Conservation (phyloP, 2,797 vertebrate species). For the Dryobates pubescens region DNA sequence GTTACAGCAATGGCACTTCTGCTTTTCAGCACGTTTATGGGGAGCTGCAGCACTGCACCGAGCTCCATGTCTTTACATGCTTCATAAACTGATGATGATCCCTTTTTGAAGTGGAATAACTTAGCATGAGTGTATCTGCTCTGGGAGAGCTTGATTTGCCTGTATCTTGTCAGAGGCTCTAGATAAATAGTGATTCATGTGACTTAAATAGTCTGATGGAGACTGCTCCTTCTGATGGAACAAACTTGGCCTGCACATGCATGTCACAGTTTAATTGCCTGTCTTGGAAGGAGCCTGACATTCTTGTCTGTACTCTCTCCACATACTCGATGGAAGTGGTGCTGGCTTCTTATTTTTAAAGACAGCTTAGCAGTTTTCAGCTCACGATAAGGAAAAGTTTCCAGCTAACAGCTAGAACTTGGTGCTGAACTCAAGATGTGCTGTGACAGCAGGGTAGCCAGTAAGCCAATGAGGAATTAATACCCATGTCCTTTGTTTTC, state of each 20-base stretch:
- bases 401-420: background rate
- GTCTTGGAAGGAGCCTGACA: background rate
- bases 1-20: background rate
- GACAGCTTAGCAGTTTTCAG: background rate
- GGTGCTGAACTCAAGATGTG: background rate
- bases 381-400: background rate
- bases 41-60: background rate
- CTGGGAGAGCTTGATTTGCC: background rate
- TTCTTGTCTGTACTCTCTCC: background rate
- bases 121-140: background rate
- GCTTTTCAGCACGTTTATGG: background rate
- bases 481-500: background rate
- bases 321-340: background rate
- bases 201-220: background rate
- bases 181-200: slow-evolving; percentile 12
- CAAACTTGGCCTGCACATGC: background rate
- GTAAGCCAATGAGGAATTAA: background rate
- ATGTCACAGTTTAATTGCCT: background rate
- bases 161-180: background rate
- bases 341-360: background rate
- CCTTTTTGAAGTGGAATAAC: background rate
- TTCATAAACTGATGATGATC: background rate
- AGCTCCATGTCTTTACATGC: background rate
- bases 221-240: background rate
- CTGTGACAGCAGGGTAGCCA: background rate